Percentiles rank a stretch among this genome's conserved stretches.
Conservation (phyloP, 1,140 invertebrate genomes). For the Trachelipus rathkii region DNA sequence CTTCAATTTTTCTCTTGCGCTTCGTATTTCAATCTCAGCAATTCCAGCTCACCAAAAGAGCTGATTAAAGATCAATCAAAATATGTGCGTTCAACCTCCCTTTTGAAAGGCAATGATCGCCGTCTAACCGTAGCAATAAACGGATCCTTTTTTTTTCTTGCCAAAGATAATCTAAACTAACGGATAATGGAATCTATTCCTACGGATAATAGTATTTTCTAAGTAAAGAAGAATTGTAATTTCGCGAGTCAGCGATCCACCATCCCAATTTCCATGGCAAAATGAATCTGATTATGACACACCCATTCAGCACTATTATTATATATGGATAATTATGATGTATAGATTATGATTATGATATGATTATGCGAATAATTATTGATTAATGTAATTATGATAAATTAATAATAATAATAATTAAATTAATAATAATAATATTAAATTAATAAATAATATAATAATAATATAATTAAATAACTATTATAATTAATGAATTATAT, state of each 20-base stretch:
- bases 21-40: no score
- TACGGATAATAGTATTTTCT: conserved; percentile 16
- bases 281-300: conserved; percentile 9
- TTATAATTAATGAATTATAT: no score
- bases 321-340: no score
- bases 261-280: conserved; percentile 3
- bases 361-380: no score
- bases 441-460: no score
- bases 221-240: conserved; percentile 14
- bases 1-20: no score
- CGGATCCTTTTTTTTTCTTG: not conserved
- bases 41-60: not conserved
- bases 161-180: conserved; percentile 17
- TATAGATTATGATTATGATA: no score
- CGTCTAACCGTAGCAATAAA: conserved; percentile 1
- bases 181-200: conserved; percentile 19
- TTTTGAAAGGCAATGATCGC: not conserved
- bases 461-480: no score
- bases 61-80: conserved; percentile 13
- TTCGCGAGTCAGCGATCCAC: conserved; percentile 21
- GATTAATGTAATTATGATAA: no score
- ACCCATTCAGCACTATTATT: no score
- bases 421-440: no score
- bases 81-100: not conserved
- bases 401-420: no score